Evolutionary conservation across 2,113 vertebrate species (phyloP).

Genomic region (Eulemur macaco): DNA sequence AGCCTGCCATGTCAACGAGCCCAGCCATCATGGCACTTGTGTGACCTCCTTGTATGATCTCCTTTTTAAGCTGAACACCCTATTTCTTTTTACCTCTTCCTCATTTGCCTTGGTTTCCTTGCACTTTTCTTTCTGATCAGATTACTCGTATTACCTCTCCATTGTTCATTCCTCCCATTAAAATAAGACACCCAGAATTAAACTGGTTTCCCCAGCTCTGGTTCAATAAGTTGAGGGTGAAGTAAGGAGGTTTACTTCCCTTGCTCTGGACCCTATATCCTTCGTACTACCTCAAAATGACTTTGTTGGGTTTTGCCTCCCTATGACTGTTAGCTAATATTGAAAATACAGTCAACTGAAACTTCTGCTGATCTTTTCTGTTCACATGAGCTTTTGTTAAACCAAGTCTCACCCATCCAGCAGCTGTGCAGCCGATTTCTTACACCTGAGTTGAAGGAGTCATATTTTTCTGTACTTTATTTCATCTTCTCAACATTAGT

Average conservation of each 20-base stretch:
- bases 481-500: not conserved
- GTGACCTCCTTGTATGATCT: not conserved
- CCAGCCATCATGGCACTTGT: too few relatives aligned
- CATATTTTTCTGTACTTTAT: not conserved
- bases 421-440: not conserved
- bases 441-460: not conserved
- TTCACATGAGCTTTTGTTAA: not conserved
- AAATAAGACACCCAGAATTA: not conserved
- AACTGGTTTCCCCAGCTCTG: not conserved
- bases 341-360: not conserved
- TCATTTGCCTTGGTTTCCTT: not conserved
- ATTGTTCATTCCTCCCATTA: not conserved
- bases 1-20: not conserved
- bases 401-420: not conserved
- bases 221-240: not conserved
- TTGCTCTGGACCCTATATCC: not conserved
- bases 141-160: not conserved
- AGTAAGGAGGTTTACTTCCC: not conserved
- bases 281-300: not conserved
- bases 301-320: not conserved
- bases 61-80: not conserved
- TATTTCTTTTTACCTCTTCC: not conserved
- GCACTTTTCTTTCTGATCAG: not conserved
- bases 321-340: fast-evolving
- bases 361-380: not conserved